Percentiles rank a stretch among this genome's conserved stretches.
Conservation (phyloP, 2,888 invertebrate species). For the Xiphydria camelus region DNA sequence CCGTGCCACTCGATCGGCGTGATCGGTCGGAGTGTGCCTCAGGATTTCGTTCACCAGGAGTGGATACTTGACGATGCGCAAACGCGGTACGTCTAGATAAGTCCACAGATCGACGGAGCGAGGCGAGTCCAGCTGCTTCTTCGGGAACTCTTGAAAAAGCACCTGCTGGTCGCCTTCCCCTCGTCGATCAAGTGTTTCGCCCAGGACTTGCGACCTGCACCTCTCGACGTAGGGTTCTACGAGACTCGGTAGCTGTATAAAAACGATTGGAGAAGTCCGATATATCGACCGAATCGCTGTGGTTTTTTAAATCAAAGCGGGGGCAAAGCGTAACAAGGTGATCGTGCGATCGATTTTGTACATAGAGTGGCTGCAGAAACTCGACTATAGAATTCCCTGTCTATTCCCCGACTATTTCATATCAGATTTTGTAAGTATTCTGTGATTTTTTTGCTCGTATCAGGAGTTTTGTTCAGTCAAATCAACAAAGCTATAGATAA, state of each 20-base stretch:
- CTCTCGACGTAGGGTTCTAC: conserved; percentile 56
- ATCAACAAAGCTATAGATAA: no score
- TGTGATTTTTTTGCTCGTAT: no score
- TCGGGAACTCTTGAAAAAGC: conserved; percentile 62
- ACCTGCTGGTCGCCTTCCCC: conserved; percentile 57
- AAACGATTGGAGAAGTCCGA: no score
- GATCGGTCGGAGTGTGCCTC: conserved; percentile 54
- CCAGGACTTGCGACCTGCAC: conserved; percentile 60
- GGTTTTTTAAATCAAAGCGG: no score
- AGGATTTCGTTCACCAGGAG: conserved; percentile 59
- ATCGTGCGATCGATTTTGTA: no score
- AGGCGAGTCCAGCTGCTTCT: conserved; percentile 59
- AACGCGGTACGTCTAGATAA: conserved; percentile 60
- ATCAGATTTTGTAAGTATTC: no score
- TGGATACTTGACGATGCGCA: conserved; percentile 62
- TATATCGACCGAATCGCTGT: no score
- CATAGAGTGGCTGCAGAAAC: no score
- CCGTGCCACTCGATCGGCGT: conserved; percentile 46
- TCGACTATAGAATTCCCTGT: no score
- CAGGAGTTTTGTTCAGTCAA: no score
- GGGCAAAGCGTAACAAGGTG: no score
- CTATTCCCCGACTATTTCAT: no score
- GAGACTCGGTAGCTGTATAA: conserved; percentile 55
- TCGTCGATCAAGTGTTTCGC: conserved; percentile 59
- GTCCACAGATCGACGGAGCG: conserved; percentile 62